phyloP scores from a whole-genome alignment of 2,888 invertebrate species.

The Philaethria dido region DNA sequence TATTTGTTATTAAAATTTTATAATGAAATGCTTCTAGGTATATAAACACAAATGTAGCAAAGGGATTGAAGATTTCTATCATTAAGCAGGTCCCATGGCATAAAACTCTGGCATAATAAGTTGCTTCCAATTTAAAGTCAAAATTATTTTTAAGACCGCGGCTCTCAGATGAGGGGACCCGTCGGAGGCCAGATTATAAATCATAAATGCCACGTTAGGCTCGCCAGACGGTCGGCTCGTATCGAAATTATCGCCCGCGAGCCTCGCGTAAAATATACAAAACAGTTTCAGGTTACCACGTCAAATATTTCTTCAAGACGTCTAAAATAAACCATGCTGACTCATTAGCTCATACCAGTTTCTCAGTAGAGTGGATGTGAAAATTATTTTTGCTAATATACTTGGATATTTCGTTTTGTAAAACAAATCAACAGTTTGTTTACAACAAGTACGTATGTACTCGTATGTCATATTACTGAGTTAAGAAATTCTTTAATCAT shows the following conservation, averaged over 20 bases:
- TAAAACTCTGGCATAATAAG: constrained; percentile 72
- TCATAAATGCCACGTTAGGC: constrained; percentile 79
- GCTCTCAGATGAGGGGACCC: constrained; percentile 71
- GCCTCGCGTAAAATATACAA: constrained; percentile 74
- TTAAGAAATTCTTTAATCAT: constrained; percentile 14
- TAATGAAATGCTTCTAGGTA: not conserved
- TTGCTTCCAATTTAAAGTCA: constrained; percentile 77
- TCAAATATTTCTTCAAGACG: constrained; percentile 71
- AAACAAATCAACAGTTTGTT: not conserved
- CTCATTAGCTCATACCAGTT: constrained; percentile 52
- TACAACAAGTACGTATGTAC: not conserved
- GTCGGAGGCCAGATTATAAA: constrained; percentile 79
- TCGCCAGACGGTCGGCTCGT: constrained; percentile 61
- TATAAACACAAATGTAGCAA: not conserved
- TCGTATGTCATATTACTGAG: not conserved
- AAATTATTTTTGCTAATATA: constrained; percentile 27
- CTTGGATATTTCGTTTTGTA: not conserved
- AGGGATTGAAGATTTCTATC: constrained; percentile 38
- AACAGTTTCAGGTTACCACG: constrained; percentile 76
- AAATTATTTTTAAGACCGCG: constrained; percentile 75
- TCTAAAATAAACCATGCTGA: constrained; percentile 65
- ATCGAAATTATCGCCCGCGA: constrained; percentile 78
- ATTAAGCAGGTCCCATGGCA: constrained; percentile 61
- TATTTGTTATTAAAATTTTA: not conserved
- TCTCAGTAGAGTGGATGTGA: constrained; percentile 24